phyloP scores from a whole-genome alignment of 2,797 vertebrate species.

The Pelochelys cantorii region DNA sequence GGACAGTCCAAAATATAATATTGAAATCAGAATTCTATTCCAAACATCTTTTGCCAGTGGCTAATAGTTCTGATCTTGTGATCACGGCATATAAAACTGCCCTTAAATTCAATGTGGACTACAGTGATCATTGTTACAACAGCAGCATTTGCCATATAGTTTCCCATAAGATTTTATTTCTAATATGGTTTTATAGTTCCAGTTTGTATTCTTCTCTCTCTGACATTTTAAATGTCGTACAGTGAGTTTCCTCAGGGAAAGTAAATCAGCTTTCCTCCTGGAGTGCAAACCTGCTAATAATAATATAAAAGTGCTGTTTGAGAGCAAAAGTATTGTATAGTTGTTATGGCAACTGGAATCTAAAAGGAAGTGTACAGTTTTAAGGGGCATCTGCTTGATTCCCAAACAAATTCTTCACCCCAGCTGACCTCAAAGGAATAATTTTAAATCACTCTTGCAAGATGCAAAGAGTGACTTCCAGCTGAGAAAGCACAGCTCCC shows the following conservation, averaged over 20 bases:
- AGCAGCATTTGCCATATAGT: not conserved
- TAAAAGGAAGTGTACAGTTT: conserved; percentile 64
- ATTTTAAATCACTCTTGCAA: conserved; percentile 61
- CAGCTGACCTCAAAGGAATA: conserved; percentile 56
- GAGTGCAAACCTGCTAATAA: conserved; percentile 74
- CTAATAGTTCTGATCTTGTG: not conserved
- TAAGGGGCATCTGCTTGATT: conserved; percentile 68
- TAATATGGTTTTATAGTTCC: conserved; percentile 37
- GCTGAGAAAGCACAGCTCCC: conserved; percentile 46
- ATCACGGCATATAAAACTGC: not conserved
- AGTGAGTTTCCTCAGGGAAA: conserved; percentile 72
- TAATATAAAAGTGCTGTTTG: conserved; percentile 71
- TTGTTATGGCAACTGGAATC: conserved; percentile 81
- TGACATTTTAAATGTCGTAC: conserved; percentile 76
- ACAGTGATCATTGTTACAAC: not conserved
- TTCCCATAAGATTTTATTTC: conserved; percentile 59
- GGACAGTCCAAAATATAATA: not conserved
- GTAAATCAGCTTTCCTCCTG: conserved; percentile 79
- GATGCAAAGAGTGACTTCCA: conserved; percentile 59
- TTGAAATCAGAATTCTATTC: not conserved
- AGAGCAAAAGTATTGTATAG: conserved; percentile 69
- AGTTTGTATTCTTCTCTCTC: conserved; percentile 46
- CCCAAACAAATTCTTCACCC: conserved; percentile 71
- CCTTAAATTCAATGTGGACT: not conserved
- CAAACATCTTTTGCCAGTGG: not conserved